These are phyloP conservation scores for Ahaetulla prasina DNA, from an alignment of 2,113 vertebrate genomes.

Conservation along the genomic window DNA sequence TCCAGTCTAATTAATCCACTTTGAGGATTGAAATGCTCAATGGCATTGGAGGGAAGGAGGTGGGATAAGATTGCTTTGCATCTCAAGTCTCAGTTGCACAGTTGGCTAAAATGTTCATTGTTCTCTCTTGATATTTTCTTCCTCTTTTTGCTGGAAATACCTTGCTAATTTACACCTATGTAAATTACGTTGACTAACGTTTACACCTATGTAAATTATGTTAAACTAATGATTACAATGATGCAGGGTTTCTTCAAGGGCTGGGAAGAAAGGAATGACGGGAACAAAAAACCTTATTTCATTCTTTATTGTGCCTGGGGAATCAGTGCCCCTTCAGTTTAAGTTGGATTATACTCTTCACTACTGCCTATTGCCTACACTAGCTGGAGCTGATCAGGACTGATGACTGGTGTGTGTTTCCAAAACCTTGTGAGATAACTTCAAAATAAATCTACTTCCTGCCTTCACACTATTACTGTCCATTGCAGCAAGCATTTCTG, in stretches of 20 bases:
- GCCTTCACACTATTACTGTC: neutral
- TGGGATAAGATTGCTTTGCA: neutral
- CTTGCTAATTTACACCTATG: neutral
- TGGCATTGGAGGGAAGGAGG: neutral
- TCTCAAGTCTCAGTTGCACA: neutral
- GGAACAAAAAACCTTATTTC: neutral
- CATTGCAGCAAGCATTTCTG: neutral
- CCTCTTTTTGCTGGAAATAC: neutral
- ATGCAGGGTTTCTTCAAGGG: neutral
- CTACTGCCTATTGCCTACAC: neutral
- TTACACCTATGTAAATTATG: no score
- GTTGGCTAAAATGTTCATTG: slow-evolving; percentile 6
- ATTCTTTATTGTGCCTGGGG: neutral
- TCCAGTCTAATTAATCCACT: slow-evolving; percentile 1
- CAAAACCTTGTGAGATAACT: neutral
- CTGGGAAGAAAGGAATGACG: neutral
- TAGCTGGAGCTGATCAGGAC: neutral
- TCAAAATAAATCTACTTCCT: neutral
- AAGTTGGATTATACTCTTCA: neutral
- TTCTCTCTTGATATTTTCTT: neutral
- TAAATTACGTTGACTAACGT: no score
- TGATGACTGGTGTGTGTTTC: neutral
- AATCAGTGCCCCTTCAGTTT: neutral
- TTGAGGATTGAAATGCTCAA: neutral
- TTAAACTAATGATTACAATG: neutral